Evolutionary conservation across 1,140 invertebrate genomes (phyloP).

Genomic region (Formica exsecta): DNA sequence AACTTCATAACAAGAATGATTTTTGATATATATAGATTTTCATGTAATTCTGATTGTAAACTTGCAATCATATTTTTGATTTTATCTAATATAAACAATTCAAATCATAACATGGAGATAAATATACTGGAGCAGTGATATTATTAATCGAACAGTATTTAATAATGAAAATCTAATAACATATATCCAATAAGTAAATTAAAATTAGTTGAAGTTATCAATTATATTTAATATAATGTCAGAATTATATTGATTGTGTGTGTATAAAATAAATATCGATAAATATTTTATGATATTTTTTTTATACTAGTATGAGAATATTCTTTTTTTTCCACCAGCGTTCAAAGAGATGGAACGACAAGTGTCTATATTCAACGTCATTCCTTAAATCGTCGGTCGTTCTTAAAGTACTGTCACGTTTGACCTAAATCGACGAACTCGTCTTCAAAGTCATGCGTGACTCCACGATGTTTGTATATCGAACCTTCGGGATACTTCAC

Average conservation of each 20-base stretch:
- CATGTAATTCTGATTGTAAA: not conserved
- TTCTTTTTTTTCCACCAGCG: not conserved
- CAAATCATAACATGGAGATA: not conserved
- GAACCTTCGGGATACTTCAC: not conserved
- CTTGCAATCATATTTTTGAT: not conserved
- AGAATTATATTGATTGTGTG: not conserved
- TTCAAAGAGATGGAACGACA: not conserved
- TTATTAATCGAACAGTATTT: not conserved
- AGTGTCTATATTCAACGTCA: constrained; percentile 20
- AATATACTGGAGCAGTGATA: not conserved
- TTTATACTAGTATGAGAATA: not conserved
- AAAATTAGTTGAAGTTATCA: not conserved
- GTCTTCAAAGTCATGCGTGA: constrained; percentile 57
- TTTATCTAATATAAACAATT: not conserved
- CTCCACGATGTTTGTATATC: constrained; percentile 38
- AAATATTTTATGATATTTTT: not conserved
- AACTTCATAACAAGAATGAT: not conserved
- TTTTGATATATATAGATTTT: not conserved
- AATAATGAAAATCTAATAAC: not conserved
- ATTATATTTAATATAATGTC: not conserved
- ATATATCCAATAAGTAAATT: not conserved
- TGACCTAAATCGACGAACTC: constrained; percentile 54
- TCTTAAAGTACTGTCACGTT: constrained; percentile 50
- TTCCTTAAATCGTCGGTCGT: constrained; percentile 31
- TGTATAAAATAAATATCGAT: not conserved